These are phyloP conservation scores for Crotalus horridus DNA, from an alignment of 2,113 vertebrate species.

Conservation along the genomic window DNA sequence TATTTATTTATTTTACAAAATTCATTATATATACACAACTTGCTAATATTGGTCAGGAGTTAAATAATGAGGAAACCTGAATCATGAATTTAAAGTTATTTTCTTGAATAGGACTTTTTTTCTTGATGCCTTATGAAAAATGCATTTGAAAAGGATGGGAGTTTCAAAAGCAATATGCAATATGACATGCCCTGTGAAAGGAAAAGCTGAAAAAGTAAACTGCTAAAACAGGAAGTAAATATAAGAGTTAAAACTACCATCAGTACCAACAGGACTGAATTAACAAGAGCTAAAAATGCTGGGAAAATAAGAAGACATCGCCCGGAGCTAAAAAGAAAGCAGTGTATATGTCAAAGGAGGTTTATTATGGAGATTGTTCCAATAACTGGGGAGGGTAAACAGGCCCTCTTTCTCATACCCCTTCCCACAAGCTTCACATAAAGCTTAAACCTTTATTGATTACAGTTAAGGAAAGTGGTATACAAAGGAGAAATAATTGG, in stretches of 20 bases:
- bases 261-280: background rate
- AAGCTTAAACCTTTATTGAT: background rate
- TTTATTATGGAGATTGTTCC: background rate
- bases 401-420: background rate
- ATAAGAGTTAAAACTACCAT: background rate
- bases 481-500: background rate
- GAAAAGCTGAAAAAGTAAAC: background rate
- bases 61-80: background rate
- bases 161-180: background rate
- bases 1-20: background rate
- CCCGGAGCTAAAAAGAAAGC: background rate
- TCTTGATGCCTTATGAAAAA: background rate
- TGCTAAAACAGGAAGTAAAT: background rate
- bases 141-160: background rate
- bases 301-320: background rate
- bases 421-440: background rate
- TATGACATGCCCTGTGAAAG: background rate
- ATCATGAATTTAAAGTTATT: background rate
- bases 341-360: background rate
- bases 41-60: background rate
- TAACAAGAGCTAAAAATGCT: background rate
- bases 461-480: background rate
- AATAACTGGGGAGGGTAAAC: background rate
- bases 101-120: background rate
- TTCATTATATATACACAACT: background rate